Evolutionary conservation across 2,797 vertebrate species (phyloP).

Genomic region (Naso thynnoides): DNA sequence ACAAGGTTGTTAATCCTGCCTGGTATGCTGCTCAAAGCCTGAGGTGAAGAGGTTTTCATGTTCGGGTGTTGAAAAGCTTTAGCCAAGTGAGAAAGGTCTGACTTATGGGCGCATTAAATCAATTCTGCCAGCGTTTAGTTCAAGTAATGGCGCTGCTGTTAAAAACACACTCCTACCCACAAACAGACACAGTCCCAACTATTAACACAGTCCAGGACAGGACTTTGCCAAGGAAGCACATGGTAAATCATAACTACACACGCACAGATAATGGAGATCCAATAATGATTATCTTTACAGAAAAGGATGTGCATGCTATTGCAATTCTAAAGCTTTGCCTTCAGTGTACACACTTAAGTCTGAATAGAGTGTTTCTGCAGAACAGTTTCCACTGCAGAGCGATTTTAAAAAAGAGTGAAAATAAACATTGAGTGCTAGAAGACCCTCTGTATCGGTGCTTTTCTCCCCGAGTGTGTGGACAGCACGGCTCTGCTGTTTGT

Average conservation of each 20-base stretch:
- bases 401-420: conserved; percentile 44
- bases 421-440: conserved; percentile 55
- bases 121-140: conserved; percentile 59
- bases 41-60: conserved; percentile 64
- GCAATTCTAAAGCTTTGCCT: conserved; percentile 15
- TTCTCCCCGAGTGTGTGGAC: conserved; percentile 52
- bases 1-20: conserved; percentile 50
- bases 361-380: conserved; percentile 41
- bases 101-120: conserved; percentile 73
- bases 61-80: conserved; percentile 65
- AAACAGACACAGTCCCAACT: conserved; percentile 55
- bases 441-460: conserved; percentile 41
- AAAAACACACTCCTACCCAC: conserved; percentile 49
- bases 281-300: conserved; percentile 63
- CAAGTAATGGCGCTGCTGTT: conserved; percentile 48
- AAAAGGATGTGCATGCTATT: conserved; percentile 34
- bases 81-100: conserved; percentile 63
- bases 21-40: conserved; percentile 52
- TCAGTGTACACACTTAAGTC: conserved; percentile 24
- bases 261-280: conserved; percentile 26
- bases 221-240: conserved; percentile 42
- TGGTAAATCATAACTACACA: conserved; percentile 41
- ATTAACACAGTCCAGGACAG: conserved; percentile 46
- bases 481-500: conserved; percentile 69
- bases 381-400: conserved; percentile 57